phyloP scores from a whole-genome alignment of 2,888 invertebrate species.

The Bellardia bayeri region DNA sequence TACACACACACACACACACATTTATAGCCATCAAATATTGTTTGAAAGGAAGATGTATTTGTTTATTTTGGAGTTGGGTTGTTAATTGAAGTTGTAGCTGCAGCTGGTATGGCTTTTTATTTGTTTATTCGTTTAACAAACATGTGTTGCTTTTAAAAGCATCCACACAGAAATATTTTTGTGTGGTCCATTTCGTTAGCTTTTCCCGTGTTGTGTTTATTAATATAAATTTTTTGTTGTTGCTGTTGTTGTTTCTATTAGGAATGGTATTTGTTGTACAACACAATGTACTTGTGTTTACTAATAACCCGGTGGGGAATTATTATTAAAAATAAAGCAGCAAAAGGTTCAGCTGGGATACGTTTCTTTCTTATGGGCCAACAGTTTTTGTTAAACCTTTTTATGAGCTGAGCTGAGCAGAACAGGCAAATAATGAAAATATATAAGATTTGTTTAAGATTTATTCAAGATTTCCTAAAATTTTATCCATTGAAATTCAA shows the following conservation, averaged over 20 bases:
- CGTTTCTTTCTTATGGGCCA: conserved; percentile 27
- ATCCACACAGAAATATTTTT: conserved; percentile 15
- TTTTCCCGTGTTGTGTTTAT: neutral
- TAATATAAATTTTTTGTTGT: conserved; percentile 5
- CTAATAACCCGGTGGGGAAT: conserved; percentile 34
- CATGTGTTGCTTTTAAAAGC: conserved; percentile 45
- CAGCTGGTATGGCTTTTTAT: conserved; percentile 18
- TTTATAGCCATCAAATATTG: neutral
- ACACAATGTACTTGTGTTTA: conserved; percentile 18
- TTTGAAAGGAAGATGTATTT: neutral
- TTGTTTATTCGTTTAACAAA: conserved; percentile 46
- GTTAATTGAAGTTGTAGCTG: conserved; percentile 58
- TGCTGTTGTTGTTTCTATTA: conserved; percentile 23
- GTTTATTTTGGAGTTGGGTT: conserved; percentile 48
- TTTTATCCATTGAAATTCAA: too few relatives aligned
- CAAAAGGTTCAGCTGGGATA: conserved; percentile 35
- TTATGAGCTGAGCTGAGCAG: neutral
- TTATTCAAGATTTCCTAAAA: too few relatives aligned
- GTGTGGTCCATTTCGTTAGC: neutral
- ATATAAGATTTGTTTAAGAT: neutral
- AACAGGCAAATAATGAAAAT: neutral
- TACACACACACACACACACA: neutral
- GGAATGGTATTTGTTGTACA: conserved; percentile 14
- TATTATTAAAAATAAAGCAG: conserved; percentile 23
- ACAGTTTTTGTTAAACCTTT: conserved; percentile 17